Percentiles rank a stretch among this genome's conserved stretches.
Evolutionary conservation across 2,113 vertebrate species (phyloP).

Genomic region (Phycodurus eques): DNA sequence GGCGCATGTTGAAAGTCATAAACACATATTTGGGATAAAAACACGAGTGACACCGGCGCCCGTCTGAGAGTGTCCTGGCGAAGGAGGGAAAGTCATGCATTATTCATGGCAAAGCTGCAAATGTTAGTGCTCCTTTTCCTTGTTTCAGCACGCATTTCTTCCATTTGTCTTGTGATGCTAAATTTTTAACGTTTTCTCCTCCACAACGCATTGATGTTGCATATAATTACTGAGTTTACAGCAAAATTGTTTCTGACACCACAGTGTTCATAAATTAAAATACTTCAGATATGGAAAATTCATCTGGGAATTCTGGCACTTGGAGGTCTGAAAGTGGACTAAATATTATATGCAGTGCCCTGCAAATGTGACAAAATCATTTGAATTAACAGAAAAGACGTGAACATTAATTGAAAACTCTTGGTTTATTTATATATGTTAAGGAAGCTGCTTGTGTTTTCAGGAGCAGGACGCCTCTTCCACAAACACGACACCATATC

Average conservation of each 20-base stretch:
- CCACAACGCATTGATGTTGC: conserved; percentile 92
- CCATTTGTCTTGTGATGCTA: conserved; percentile 91
- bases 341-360: conserved; percentile 90
- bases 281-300: conserved; percentile 86
- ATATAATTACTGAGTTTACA: conserved; percentile 95
- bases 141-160: conserved; percentile 89
- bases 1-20: conserved; percentile 42
- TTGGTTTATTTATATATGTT: conserved; percentile 74
- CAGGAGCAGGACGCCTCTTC: conserved; percentile 55
- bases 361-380: conserved; percentile 92
- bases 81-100: conserved; percentile 81
- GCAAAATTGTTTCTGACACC: conserved; percentile 96
- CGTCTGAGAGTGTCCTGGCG: conserved; percentile 34
- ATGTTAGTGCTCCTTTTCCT: conserved; percentile 84
- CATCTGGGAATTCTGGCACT: conserved; percentile 84
- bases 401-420: conserved; percentile 70
- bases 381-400: conserved; percentile 90
- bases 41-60: conserved; percentile 47
- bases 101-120: conserved; percentile 90
- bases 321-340: conserved; percentile 81
- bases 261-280: conserved; percentile 89
- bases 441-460: conserved; percentile 62
- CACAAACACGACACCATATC: conserved; percentile 54
- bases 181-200: conserved; percentile 92
- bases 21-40: conserved; percentile 41